Base-by-base conservation (phyloP, 92 coral and sea anemone species). In the Porites evermanni region DNA sequence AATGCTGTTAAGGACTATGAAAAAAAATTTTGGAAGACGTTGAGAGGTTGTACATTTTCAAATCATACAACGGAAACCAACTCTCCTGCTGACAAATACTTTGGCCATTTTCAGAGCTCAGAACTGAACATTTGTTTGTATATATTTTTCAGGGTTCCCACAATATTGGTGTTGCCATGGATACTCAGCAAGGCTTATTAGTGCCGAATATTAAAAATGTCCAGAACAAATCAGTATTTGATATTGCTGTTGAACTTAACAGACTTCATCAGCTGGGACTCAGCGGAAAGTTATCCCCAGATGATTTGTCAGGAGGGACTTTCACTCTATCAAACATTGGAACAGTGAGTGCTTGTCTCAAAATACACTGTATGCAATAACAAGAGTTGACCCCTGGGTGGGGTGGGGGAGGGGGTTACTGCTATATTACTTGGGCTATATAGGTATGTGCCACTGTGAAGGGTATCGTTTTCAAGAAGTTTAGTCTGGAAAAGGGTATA, bases 101-200 rank as follows among this genome's bases (percentile, higher is more conserved):
- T 38, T 38, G 47, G 47, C 47, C 47, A 38, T 38, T 38, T 38
- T 38, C 47, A 38, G 47, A 4, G 47, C 6, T 38, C 47, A 3
- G 47, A 38, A 38, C 47, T 38, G 47, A 38, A 4, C 47, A 38
- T 56, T 18, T 69, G 74, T n/a, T 69, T 69, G 74, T 21, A 38
- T 38, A 38, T 4, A 38, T 23, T 84, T 81, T 6, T 14, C 56
- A 97, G 98, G 98, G 98, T 20, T 93, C 97, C 3, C 99, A 97
- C 80, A 97, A 97, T 75, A 95, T 97, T 69, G 99, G 99, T 29
- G 86, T 97, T 54, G 99, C 99, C 75, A 97, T 97, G 99, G 99
- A 97, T 81, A 97, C 99, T n/a, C 93, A 88, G n/a, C 98, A 95
- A 77, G 99, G 99, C 20, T 91, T 97, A 47, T 89, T 97, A 63